Percentiles rank a stretch among this genome's conserved stretches.
Evolutionary conservation across 1,140 invertebrate genomes (phyloP).

Genomic region (Acyrthosiphon pisum): DNA sequence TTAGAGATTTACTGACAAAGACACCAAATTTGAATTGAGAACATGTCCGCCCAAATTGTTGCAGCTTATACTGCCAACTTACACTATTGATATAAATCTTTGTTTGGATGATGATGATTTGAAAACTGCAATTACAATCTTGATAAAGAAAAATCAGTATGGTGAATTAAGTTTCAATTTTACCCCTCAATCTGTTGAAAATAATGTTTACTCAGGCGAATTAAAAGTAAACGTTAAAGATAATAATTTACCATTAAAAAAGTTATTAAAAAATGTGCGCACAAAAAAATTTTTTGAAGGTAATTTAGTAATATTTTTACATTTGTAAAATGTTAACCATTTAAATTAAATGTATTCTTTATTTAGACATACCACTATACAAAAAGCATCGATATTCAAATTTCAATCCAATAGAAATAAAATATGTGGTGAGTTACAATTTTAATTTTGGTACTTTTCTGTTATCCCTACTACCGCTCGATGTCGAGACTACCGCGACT

Average conservation of each 20-base stretch:
- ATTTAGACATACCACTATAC: not conserved
- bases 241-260: not conserved
- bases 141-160: slow-evolving; percentile 22
- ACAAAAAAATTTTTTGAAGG: slow-evolving; percentile 1
- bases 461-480: too few species aligned
- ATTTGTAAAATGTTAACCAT: not conserved
- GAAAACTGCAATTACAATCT: not conserved
- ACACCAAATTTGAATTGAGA: not conserved
- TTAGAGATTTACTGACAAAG: not conserved
- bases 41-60: slow-evolving; percentile 9
- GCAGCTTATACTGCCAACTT: not conserved
- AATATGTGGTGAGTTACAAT: slow-evolving; percentile 6
- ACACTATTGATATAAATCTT: slow-evolving; percentile 14
- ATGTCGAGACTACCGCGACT: too few species aligned
- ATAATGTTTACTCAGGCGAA: slow-evolving; percentile 8
- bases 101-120: not conserved
- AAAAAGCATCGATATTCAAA: not conserved
- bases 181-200: not conserved
- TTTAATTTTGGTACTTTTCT: too few species aligned
- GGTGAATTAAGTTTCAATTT: slow-evolving; percentile 26
- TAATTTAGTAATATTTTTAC: slow-evolving; percentile 22
- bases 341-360: not conserved
- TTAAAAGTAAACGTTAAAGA: not conserved
- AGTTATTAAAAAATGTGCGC: not conserved
- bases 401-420: slow-evolving; percentile 20